phyloP scores from a whole-genome alignment of 2,797 vertebrate genomes.

The Smutsia gigantea region DNA sequence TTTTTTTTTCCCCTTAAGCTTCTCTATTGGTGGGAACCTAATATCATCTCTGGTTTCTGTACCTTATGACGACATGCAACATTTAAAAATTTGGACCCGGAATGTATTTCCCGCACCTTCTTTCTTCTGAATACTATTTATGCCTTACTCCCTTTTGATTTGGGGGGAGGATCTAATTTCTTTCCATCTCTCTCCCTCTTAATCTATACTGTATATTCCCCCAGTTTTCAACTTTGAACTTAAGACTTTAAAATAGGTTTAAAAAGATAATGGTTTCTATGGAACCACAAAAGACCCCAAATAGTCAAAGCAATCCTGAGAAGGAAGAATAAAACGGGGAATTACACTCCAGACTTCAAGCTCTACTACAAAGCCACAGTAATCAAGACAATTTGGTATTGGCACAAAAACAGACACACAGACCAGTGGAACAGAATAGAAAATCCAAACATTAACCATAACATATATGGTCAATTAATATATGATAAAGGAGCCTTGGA shows the following conservation, averaged over 20 bases:
- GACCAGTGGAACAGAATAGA: no score
- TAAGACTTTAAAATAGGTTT: slow-evolving; percentile 58
- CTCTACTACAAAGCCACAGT: no score
- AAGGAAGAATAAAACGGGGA: no score
- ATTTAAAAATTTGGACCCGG: neutral
- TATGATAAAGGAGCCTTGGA: no score
- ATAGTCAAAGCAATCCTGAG: no score
- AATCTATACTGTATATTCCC: slow-evolving; percentile 25
- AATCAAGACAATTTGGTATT: no score
- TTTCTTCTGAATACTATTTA: slow-evolving; percentile 38
- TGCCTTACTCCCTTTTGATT: neutral
- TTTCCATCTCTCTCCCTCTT: slow-evolving; percentile 26
- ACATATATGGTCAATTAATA: no score
- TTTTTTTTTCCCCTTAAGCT: neutral
- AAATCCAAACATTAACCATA: no score
- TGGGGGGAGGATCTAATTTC: neutral
- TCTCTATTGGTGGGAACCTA: neutral
- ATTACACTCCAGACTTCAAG: no score
- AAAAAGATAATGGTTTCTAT: no score
- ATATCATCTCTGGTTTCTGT: slow-evolving; percentile 1
- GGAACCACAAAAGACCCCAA: no score
- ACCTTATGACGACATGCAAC: neutral
- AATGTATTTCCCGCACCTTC: neutral
- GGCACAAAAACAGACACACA: no score
- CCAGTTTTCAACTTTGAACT: slow-evolving; percentile 59